Percentiles rank a stretch among this genome's conserved stretches.
These are phyloP conservation scores for Meloe dianella DNA, from an alignment of 2,888 invertebrate genomes.

Conservation along the genomic window DNA sequence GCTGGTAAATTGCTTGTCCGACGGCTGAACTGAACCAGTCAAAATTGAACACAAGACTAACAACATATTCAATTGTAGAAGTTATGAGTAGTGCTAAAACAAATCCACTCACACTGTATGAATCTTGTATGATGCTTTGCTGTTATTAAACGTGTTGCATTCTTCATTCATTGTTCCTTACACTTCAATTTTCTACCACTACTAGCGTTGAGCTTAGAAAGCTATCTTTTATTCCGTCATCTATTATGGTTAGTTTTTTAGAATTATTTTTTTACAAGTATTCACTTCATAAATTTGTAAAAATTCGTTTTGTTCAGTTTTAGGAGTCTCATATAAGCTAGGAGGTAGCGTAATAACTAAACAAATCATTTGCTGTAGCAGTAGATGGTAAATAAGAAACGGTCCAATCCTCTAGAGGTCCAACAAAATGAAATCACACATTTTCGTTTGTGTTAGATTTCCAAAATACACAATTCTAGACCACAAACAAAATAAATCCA, in stretches of 20 bases:
- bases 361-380: conserved; percentile 38
- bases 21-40: conserved; percentile 18
- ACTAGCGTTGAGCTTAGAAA: neutral
- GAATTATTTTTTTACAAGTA: neutral
- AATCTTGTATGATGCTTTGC: conserved; percentile 56
- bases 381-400: conserved; percentile 41
- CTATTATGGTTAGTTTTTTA: too few relatives aligned
- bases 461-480: conserved; percentile 45
- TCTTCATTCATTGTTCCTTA: conserved; percentile 40
- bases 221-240: too few relatives aligned
- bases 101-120: conserved; percentile 57
- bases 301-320: conserved; percentile 47
- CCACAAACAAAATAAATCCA: conserved; percentile 55
- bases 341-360: conserved; percentile 40
- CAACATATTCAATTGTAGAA: neutral
- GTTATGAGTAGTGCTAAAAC: conserved; percentile 32
- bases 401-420: conserved; percentile 39
- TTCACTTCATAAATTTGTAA: conserved; percentile 46
- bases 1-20: conserved; percentile 51
- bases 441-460: conserved; percentile 44
- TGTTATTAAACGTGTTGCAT: conserved; percentile 44
- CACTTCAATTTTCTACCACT: conserved; percentile 49
- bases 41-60: neutral
- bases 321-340: conserved; percentile 36
- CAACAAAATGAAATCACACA: conserved; percentile 54